A percentile compares a stretch with the other conserved stretches of the same genome.
These are phyloP conservation scores for Formicarius rufipectus DNA, from an alignment of 2,113 vertebrate species.

Conservation along the genomic window DNA sequence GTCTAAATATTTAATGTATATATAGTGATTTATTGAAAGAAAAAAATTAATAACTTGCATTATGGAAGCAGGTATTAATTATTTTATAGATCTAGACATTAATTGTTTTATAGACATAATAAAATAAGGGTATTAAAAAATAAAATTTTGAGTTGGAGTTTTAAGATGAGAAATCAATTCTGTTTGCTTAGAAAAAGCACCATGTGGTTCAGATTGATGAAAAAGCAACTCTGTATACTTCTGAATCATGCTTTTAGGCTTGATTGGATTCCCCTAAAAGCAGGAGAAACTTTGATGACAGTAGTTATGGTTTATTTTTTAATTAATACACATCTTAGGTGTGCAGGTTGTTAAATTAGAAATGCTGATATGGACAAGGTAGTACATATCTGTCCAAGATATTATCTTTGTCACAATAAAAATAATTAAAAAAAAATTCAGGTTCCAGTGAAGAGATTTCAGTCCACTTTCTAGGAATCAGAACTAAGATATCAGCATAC, in stretches of 20 bases:
- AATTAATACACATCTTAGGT: neutral
- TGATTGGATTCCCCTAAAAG: neutral
- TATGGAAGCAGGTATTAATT: neutral
- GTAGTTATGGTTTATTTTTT: neutral
- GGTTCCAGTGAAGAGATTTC: neutral
- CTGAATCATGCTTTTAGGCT: neutral
- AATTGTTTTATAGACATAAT: neutral
- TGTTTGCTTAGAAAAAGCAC: neutral
- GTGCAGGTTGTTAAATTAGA: neutral
- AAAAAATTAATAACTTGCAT: neutral
- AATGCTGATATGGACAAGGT: accelerated
- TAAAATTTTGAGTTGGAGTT: neutral
- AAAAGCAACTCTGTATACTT: neutral
- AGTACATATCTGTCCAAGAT: neutral
- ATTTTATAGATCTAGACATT: neutral
- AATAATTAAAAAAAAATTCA: neutral
- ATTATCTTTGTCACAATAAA: neutral
- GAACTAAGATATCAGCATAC: neutral
- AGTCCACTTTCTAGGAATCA: neutral
- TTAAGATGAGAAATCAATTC: neutral
- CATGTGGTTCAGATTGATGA: neutral
- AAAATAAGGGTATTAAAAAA: neutral
- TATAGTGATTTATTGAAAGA: neutral
- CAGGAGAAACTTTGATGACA: neutral
- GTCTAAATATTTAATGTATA: neutral